Conservation (phyloP, 2,888 invertebrate genomes). For the Amblyjoppa proteus region DNA sequence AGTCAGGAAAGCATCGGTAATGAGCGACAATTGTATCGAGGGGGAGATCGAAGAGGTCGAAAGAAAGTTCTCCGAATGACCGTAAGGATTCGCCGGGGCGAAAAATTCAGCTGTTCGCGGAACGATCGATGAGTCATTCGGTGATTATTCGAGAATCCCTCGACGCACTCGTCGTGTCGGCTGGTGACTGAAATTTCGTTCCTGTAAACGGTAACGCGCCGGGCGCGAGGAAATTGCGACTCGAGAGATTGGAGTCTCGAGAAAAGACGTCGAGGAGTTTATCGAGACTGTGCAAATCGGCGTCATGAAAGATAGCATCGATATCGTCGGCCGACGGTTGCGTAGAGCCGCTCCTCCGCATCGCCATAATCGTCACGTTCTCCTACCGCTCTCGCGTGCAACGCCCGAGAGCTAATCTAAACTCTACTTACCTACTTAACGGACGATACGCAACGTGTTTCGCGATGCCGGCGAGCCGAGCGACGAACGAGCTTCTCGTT, state of each 20-base stretch:
- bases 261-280: conserved; percentile 29
- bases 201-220: not conserved
- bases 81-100: not conserved
- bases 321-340: conserved; percentile 13
- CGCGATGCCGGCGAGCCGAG: conserved; percentile 63
- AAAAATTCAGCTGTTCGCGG: conserved; percentile 17
- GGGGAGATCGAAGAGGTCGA: conserved; percentile 8
- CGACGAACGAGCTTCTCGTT: conserved; percentile 55
- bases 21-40: conserved; percentile 21
- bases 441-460: conserved; percentile 72
- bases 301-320: conserved; percentile 46
- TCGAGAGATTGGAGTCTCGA: not conserved
- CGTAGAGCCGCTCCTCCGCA: conserved; percentile 51
- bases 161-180: not conserved
- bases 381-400: conserved; percentile 68
- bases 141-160: conserved; percentile 25
- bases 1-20: not conserved
- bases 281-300: conserved; percentile 20
- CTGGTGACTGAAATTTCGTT: not conserved
- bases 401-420: conserved; percentile 74
- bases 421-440: conserved; percentile 79
- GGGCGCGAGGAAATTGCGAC: not conserved
- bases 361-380: conserved; percentile 60
- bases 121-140: conserved; percentile 32
- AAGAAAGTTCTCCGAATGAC: not conserved